phyloP scores from a whole-genome alignment of 2,888 invertebrate genomes.

The Griposia aprilina region DNA sequence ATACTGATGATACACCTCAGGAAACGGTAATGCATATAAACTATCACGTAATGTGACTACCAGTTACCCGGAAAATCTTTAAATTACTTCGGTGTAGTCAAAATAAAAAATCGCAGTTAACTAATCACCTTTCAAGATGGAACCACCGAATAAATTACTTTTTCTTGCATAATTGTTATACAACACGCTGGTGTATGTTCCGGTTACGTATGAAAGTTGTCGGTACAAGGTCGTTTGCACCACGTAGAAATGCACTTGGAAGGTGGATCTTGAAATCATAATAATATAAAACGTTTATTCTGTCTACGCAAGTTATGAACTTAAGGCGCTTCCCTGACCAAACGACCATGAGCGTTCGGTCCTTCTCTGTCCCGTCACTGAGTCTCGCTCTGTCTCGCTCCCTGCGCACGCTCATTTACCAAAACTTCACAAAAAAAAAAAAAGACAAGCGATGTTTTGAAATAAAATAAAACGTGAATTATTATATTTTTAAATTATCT shows the following conservation, averaged over 20 bases:
- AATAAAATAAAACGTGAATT: too few species aligned
- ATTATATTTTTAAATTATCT: too few species aligned
- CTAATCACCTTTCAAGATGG: constrained; percentile 31
- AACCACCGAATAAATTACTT: constrained; percentile 35
- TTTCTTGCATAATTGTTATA: constrained; percentile 47
- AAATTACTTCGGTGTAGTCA: neutral
- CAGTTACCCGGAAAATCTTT: constrained; percentile 1
- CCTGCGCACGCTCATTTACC: too few species aligned
- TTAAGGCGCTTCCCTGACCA: too few species aligned
- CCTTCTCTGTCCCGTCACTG: too few species aligned
- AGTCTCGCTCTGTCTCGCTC: too few species aligned
- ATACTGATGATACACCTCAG: neutral
- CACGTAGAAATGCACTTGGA: neutral
- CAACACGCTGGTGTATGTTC: constrained; percentile 42
- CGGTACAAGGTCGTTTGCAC: constrained; percentile 41
- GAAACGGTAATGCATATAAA: neutral
- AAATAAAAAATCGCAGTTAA: constrained; percentile 14
- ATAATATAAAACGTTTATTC: too few species aligned
- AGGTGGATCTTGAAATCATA: neutral
- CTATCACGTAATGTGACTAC: neutral
- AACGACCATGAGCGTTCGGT: too few species aligned
- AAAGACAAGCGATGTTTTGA: too few species aligned
- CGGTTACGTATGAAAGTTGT: constrained; percentile 48
- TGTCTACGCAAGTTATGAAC: too few species aligned
- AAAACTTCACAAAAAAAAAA: too few species aligned